phyloP scores from a whole-genome alignment of 2,113 vertebrate species.

The Meles meles region DNA sequence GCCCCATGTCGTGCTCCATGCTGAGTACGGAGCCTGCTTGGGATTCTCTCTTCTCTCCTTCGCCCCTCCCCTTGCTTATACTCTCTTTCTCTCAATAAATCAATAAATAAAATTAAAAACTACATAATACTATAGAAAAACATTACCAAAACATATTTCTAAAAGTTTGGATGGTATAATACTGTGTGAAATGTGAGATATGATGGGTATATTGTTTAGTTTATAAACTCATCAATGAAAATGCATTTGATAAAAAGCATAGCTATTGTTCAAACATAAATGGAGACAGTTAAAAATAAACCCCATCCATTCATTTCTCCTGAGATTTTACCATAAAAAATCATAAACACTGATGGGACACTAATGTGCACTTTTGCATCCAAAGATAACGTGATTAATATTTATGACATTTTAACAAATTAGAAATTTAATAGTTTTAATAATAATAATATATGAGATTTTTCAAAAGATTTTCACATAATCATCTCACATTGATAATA shows the following conservation, averaged over 20 bases:
- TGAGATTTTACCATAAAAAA: not conserved
- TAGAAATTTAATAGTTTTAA: not conserved
- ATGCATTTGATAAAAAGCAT: not conserved
- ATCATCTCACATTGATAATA: not conserved
- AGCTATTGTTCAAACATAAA: not conserved
- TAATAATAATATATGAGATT: not conserved
- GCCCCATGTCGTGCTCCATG: not conserved
- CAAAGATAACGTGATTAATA: not conserved
- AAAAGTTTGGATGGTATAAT: not conserved
- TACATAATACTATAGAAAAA: not conserved
- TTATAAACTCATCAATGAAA: not conserved
- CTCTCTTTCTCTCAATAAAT: not conserved
- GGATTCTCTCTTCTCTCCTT: not conserved
- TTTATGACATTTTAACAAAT: not conserved
- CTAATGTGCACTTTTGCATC: not conserved
- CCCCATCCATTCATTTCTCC: not conserved
- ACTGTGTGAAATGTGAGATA: not conserved
- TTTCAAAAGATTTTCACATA: slow-evolving; percentile 8
- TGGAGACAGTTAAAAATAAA: slow-evolving; percentile 18
- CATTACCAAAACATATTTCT: not conserved
- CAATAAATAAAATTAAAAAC: not conserved
- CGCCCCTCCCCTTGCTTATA: not conserved
- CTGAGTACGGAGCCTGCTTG: not conserved
- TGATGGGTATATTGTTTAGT: not conserved
- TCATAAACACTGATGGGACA: not conserved